Percentiles rank a stretch among this genome's conserved stretches.
Conservation (phyloP, 2,888 invertebrate species). For the Apamea crenata region DNA sequence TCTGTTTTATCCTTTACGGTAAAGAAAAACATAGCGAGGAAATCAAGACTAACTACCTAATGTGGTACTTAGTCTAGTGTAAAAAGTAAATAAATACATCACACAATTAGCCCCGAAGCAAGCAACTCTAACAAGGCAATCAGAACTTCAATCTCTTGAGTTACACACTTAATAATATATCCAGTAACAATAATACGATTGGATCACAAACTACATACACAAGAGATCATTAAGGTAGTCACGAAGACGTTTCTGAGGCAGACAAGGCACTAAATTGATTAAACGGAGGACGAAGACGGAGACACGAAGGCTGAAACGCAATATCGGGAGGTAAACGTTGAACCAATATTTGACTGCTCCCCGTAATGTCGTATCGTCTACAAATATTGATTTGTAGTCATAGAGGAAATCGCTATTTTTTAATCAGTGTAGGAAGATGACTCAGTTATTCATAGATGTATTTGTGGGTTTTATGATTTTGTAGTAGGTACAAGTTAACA, state of each 20-base stretch:
- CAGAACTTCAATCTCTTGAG: neutral
- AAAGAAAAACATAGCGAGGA: neutral
- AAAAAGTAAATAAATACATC: too few relatives aligned
- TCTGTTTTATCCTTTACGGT: neutral
- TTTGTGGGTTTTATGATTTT: neutral
- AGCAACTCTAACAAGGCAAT: neutral
- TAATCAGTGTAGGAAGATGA: neutral
- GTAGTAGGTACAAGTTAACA: too few relatives aligned
- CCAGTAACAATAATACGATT: neutral
- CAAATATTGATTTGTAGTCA: conserved; percentile 7
- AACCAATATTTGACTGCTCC: neutral
- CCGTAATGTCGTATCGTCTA: neutral
- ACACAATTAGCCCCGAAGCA: neutral
- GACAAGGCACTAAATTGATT: conserved; percentile 12
- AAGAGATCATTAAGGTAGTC: neutral
- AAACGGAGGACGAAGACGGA: neutral
- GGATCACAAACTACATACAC: neutral
- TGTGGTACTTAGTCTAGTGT: too few relatives aligned
- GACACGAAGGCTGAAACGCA: conserved; percentile 11
- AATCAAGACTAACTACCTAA: too few relatives aligned
- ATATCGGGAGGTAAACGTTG: conserved; percentile 16
- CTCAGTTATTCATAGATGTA: neutral
- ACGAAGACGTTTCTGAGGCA: neutral
- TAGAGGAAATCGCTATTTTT: neutral
- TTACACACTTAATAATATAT: neutral